A percentile compares a stretch with the other conserved stretches of the same genome.
phyloP scores from a whole-genome alignment of 2,113 vertebrate genomes.

The Gambusia holbrooki region DNA sequence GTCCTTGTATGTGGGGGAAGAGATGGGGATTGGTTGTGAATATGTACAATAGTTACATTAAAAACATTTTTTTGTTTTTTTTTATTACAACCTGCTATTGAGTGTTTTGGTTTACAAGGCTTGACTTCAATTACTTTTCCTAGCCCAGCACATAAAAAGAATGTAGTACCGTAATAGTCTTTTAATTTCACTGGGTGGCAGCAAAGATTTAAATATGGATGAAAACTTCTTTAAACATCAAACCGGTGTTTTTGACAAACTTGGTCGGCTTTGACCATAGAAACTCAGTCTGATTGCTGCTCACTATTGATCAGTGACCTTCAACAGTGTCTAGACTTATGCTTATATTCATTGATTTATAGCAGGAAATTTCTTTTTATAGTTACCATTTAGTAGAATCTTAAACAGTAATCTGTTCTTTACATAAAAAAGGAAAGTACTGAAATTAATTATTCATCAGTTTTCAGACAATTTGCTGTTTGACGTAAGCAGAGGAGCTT shows the following conservation, averaged over 20 bases:
- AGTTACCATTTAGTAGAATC: background rate
- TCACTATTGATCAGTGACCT: slow-evolving; percentile 15
- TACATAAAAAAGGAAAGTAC: background rate
- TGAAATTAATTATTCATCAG: background rate
- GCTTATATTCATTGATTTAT: background rate
- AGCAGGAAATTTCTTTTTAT: no score
- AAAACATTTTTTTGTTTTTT: no score
- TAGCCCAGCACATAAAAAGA: background rate
- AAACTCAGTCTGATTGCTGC: slow-evolving; percentile 8
- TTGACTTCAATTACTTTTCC: background rate
- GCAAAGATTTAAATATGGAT: slow-evolving; percentile 56
- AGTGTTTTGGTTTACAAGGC: background rate
- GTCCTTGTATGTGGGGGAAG: no score
- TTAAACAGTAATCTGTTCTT: background rate
- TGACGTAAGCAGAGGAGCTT: background rate
- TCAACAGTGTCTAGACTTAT: background rate
- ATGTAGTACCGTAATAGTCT: slow-evolving; percentile 32
- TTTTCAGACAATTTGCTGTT: background rate
- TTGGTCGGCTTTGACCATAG: background rate
- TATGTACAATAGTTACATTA: background rate
- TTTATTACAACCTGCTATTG: background rate
- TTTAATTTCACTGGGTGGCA: slow-evolving; percentile 62
- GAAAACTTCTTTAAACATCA: background rate
- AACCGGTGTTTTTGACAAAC: background rate
- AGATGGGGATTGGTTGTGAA: no score